These are phyloP conservation scores for Paracentrotus lividus DNA, from an alignment of 53 echinoderm and acorn worm genomes.

Conservation along the genomic window DNA sequence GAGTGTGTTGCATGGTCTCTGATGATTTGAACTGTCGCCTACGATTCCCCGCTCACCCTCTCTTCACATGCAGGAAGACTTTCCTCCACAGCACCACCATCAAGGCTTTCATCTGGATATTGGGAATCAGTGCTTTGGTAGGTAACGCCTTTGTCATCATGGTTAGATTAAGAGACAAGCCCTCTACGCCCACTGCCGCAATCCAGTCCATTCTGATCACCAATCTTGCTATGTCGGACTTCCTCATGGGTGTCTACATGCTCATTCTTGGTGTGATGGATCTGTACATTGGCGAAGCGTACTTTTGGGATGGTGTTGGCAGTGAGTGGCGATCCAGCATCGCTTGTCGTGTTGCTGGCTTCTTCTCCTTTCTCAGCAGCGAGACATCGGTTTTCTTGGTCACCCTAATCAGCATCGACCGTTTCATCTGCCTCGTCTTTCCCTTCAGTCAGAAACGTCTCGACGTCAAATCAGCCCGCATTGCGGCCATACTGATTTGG, in stretches of 20 bases:
- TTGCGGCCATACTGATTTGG: constrained; percentile 3
- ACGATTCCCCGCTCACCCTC: constrained; percentile 68
- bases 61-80: constrained; percentile 77
- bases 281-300: constrained; percentile 14
- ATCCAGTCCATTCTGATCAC: constrained; percentile 81
- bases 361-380: constrained; percentile 41
- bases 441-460: constrained; percentile 57
- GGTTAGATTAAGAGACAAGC: constrained; percentile 68
- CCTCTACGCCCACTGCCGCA: constrained; percentile 28
- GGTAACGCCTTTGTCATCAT: constrained; percentile 84
- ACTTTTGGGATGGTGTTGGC: constrained; percentile 11
- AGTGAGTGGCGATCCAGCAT: constrained; percentile 67
- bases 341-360: constrained; percentile 38
- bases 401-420: constrained; percentile 63
- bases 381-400: constrained; percentile 67
- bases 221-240: constrained; percentile 62
- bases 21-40: constrained; percentile 35
- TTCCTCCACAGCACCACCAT: constrained; percentile 76
- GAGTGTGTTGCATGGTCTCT: constrained; percentile 74
- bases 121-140: constrained; percentile 79
- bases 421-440: constrained; percentile 59
- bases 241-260: constrained; percentile 72
- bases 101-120: constrained; percentile 84
- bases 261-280: constrained; percentile 48
- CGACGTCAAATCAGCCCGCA: not conserved